These are phyloP conservation scores for Eupithecia tripunctaria DNA, from an alignment of 2,888 invertebrate genomes.

Conservation along the genomic window DNA sequence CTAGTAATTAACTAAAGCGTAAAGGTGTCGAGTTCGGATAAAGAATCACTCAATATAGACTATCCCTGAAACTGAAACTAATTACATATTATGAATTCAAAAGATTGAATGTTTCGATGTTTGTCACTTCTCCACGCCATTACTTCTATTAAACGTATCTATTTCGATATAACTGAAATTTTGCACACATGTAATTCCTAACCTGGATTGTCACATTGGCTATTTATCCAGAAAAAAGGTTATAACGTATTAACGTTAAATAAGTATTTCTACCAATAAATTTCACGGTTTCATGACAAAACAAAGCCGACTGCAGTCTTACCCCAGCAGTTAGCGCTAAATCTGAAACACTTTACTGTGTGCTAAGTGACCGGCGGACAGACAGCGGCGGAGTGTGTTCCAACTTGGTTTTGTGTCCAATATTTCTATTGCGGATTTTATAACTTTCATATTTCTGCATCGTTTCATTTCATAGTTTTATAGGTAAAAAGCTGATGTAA, in stretches of 20 bases:
- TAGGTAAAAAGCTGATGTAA: neutral
- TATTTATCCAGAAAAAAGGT: neutral
- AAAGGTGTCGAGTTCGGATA: too few relatives aligned
- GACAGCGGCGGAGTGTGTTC: conserved; percentile 48
- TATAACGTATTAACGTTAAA: too few relatives aligned
- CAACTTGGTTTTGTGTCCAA: conserved; percentile 27
- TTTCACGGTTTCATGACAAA: neutral
- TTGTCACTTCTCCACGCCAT: neutral
- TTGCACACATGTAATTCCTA: neutral
- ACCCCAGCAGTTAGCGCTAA: conserved; percentile 38
- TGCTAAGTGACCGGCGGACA: conserved; percentile 54
- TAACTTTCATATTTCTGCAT: neutral
- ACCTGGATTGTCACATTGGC: too few relatives aligned
- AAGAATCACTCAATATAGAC: too few relatives aligned
- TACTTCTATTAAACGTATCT: neutral
- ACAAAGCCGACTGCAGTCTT: conserved; percentile 7
- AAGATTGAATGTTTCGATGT: neutral
- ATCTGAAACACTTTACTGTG: conserved; percentile 50
- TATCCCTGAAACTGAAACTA: too few relatives aligned
- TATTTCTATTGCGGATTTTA: conserved; percentile 1
- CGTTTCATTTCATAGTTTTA: neutral
- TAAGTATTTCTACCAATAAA: too few relatives aligned
- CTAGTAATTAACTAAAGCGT: too few relatives aligned
- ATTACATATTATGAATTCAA: too few relatives aligned
- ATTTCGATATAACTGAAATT: neutral